Evolutionary conservation across 35 echinoderm and acorn worm genomes (phyloP).

Genomic region (Antedon bifida): DNA sequence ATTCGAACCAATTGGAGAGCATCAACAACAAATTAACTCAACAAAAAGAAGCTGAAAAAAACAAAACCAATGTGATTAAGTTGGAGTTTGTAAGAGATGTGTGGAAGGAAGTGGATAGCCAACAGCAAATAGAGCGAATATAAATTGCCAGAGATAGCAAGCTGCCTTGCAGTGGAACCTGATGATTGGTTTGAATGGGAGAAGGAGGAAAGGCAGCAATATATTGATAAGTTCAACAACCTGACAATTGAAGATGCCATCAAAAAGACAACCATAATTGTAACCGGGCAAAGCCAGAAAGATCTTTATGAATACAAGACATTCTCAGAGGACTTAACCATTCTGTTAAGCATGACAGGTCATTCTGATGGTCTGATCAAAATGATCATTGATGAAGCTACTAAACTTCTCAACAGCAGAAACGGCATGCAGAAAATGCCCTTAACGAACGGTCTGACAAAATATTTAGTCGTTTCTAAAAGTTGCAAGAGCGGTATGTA

Average conservation of each 20-base stretch:
- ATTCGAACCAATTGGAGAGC: no score
- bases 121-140: neutral
- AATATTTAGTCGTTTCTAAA: neutral
- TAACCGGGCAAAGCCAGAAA: neutral
- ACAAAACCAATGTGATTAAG: neutral
- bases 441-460: neutral
- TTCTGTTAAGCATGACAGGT: no score
- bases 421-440: neutral
- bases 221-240: neutral
- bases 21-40: no score
- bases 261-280: neutral
- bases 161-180: neutral
- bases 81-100: neutral
- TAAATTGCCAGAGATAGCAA: neutral
- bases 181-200: neutral
- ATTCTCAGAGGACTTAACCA: no score
- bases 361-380: no score
- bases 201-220: neutral
- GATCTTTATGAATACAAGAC: no score
- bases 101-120: slow-evolving; percentile 1
- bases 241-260: neutral
- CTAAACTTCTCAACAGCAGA: neutral
- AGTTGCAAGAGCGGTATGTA: neutral
- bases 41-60: no score
- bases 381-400: no score